Evolutionary conservation across 2,797 vertebrate species (phyloP).

Genomic region (Agapornis canus): DNA sequence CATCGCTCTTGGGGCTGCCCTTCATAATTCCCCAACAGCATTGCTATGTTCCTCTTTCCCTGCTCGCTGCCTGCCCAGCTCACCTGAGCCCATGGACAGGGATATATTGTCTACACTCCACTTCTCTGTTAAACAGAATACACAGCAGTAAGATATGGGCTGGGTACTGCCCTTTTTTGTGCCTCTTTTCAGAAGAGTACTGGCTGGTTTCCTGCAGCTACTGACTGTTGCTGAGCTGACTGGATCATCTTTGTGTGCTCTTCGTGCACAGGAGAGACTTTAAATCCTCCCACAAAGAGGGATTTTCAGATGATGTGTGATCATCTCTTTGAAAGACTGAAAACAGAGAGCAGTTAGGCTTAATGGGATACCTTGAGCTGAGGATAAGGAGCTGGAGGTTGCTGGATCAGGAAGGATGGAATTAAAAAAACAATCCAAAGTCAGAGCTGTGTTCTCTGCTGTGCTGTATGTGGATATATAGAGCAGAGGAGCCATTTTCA

Average conservation of each 20-base stretch:
- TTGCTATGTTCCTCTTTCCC: background rate
- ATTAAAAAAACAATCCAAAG: background rate
- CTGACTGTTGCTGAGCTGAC: background rate
- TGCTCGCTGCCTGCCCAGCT: background rate
- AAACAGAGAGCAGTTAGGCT: background rate
- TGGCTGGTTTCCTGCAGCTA: background rate
- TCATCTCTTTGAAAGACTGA: background rate
- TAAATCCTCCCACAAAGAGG: background rate
- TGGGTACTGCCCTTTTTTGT: background rate
- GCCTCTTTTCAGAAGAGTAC: background rate
- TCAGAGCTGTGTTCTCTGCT: background rate
- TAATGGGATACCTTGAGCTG: background rate
- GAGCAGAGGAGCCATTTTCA: background rate
- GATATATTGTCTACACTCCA: background rate
- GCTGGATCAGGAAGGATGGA: background rate
- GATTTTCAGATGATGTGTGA: background rate
- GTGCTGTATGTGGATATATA: fast-evolving
- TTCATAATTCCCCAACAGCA: background rate
- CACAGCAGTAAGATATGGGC: background rate
- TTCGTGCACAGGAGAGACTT: background rate
- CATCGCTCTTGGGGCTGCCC: background rate
- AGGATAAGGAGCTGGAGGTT: background rate
- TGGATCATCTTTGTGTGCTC: background rate
- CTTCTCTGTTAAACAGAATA: background rate
- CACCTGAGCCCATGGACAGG: background rate